A percentile compares a stretch with the other conserved stretches of the same genome.
These are phyloP conservation scores for Dysmachus trigonus DNA, from an alignment of 2,888 invertebrate species.

Conservation along the genomic window DNA sequence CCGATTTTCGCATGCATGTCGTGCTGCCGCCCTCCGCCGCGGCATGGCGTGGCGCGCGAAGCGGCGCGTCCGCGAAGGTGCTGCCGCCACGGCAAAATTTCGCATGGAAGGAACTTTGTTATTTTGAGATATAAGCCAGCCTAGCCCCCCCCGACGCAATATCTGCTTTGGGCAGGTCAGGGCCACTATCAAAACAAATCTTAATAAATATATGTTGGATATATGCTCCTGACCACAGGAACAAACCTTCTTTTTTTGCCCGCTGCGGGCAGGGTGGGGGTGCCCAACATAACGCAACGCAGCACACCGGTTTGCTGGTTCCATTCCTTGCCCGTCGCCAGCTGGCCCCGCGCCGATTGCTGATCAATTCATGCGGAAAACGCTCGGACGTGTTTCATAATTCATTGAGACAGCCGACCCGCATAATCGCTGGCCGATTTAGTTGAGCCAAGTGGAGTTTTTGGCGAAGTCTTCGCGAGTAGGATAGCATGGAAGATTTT, in stretches of 20 bases:
- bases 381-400: slow-evolving; percentile 7
- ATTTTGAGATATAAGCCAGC: not conserved
- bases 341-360: not conserved
- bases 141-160: not conserved
- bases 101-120: not conserved
- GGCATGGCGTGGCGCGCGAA: not conserved
- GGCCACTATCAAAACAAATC: slow-evolving; percentile 47
- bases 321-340: not conserved
- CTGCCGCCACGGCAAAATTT: not conserved
- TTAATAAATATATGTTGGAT: not conserved
- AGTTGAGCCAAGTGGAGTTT: not conserved
- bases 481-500: not conserved
- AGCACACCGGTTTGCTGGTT: not conserved
- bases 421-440: not conserved
- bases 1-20: slow-evolving; percentile 7
- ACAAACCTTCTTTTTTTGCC: not conserved
- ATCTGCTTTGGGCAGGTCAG: slow-evolving; percentile 45
- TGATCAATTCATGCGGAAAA: slow-evolving; percentile 8
- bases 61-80: not conserved
- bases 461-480: not conserved
- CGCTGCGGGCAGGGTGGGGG: not conserved
- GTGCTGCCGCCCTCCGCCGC: not conserved
- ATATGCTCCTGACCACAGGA: not conserved
- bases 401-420: slow-evolving; percentile 16
- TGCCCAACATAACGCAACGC: not conserved